Conservation (phyloP, 2,797 vertebrate genomes). For the Dermochelys coriacea region DNA sequence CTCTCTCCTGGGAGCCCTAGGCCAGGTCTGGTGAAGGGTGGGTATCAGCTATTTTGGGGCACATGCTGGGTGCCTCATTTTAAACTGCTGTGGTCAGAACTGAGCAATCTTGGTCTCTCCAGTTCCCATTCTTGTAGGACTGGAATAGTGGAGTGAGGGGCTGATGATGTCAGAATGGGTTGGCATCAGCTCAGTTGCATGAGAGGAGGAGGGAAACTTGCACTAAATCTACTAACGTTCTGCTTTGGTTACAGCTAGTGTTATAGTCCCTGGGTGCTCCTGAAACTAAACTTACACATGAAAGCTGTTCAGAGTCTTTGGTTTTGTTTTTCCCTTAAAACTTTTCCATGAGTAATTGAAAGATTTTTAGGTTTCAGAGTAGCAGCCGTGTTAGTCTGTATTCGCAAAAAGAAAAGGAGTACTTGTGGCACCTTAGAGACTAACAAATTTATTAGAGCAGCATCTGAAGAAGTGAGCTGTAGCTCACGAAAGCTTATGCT, state of each 20-base stretch:
- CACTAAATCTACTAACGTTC: not conserved
- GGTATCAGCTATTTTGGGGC: not conserved
- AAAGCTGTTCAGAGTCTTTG: not conserved
- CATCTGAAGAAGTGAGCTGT: too few relatives aligned
- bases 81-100: not conserved
- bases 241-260: not conserved
- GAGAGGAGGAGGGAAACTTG: not conserved
- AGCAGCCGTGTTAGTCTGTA: too few relatives aligned
- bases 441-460: too few relatives aligned
- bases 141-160: not conserved
- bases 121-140: not conserved
- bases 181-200: not conserved
- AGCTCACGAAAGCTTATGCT: too few relatives aligned
- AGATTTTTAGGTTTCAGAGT: too few relatives aligned
- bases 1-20: fast-evolving
- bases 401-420: too few relatives aligned
- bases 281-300: not conserved
- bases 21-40: not conserved
- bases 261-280: not conserved
- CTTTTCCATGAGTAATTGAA: not conserved
- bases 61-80: not conserved
- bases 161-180: not conserved
- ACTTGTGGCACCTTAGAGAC: too few relatives aligned
- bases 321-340: too few relatives aligned
- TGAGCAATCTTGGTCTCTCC: too few relatives aligned